These are phyloP conservation scores for Protosalanx chinensis DNA, from an alignment of 2,797 vertebrate species.

Conservation along the genomic window DNA sequence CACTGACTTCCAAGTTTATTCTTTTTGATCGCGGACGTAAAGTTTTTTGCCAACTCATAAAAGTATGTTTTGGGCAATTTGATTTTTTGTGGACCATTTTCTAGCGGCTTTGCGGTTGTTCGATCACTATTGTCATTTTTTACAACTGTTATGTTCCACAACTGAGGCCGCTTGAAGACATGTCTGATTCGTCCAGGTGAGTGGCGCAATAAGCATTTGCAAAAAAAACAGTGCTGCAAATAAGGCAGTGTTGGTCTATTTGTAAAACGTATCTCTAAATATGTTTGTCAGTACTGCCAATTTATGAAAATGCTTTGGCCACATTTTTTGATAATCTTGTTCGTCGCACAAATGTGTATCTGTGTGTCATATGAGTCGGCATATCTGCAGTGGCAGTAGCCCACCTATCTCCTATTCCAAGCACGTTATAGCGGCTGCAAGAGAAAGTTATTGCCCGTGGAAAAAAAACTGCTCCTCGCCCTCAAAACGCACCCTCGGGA, in stretches of 20 bases:
- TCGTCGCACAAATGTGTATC: too few relatives aligned
- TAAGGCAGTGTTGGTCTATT: neutral
- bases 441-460: neutral
- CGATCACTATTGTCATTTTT: slow-evolving; percentile 26
- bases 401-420: neutral
- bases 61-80: neutral
- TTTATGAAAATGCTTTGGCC: neutral
- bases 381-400: neutral
- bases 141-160: slow-evolving; percentile 21
- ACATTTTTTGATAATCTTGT: neutral
- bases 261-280: neutral
- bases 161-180: slow-evolving; percentile 27
- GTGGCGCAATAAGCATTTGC: slow-evolving; percentile 11
- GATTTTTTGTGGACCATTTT: neutral
- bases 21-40: slow-evolving; percentile 9
- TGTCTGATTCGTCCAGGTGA: slow-evolving; percentile 49
- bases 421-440: neutral
- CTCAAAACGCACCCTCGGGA: too few relatives aligned
- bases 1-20: slow-evolving; percentile 22
- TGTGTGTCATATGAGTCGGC: too few relatives aligned
- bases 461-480: too few relatives aligned
- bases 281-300: neutral
- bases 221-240: neutral
- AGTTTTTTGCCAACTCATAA: neutral
- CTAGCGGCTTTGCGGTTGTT: neutral